Conservation (phyloP, 2,888 invertebrate genomes). For the Polyommatus iphigenia region DNA sequence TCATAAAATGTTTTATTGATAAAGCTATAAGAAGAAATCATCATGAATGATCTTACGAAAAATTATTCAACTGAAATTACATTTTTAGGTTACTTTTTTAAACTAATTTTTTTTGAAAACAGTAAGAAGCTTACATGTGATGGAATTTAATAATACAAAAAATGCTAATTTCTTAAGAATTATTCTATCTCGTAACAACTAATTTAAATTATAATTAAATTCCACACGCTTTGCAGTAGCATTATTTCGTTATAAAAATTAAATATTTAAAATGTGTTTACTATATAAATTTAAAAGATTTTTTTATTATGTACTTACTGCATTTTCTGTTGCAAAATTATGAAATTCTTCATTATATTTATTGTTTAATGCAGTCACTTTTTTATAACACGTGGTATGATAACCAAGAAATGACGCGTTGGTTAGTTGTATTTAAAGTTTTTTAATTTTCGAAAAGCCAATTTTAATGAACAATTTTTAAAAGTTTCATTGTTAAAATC, state of each 20-base stretch:
- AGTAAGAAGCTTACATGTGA: constrained; percentile 24
- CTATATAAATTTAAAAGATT: no score
- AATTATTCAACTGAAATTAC: constrained; percentile 28
- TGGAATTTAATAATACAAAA: constrained; percentile 22
- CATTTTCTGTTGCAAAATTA: constrained; percentile 37
- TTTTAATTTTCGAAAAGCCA: constrained; percentile 40
- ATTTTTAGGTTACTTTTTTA: constrained; percentile 33
- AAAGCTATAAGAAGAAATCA: constrained; percentile 33
- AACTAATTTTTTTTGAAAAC: not conserved
- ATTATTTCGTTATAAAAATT: constrained; percentile 35
- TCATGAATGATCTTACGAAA: constrained; percentile 32
- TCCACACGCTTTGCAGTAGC: no score
- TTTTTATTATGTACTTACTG: constrained; percentile 39
- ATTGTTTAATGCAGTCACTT: constrained; percentile 38
- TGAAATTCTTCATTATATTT: constrained; percentile 40
- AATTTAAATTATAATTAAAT: no score
- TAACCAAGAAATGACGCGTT: constrained; percentile 32
- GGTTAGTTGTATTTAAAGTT: constrained; percentile 40
- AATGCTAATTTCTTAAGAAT: no score
- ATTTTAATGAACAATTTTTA: constrained; percentile 39
- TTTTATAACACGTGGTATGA: constrained; percentile 39
- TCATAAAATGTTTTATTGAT: constrained; percentile 32
- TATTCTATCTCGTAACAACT: no score
- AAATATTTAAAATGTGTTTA: not conserved
- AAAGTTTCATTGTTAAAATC: constrained; percentile 40